A percentile compares a stretch with the other conserved stretches of the same genome.
Evolutionary conservation across 2,797 vertebrate genomes (phyloP).

Genomic region (Heteromormyrus szaboi): DNA sequence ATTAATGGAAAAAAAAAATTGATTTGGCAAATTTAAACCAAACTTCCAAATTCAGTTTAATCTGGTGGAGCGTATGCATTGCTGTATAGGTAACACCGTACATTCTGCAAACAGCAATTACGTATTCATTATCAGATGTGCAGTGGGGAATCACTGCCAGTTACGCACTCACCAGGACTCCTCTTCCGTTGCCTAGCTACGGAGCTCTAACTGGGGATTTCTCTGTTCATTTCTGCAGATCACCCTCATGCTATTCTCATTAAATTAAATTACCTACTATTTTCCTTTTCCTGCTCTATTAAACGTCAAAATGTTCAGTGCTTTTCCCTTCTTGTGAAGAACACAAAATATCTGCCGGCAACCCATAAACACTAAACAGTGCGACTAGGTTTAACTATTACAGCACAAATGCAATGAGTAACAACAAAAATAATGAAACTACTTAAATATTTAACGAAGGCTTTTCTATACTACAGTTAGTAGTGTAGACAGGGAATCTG

Average conservation of each 20-base stretch:
- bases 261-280: conserved; percentile 15
- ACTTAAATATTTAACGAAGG: background rate
- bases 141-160: conserved; percentile 7
- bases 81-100: background rate
- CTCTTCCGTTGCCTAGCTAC: conserved; percentile 15
- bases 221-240: conserved; percentile 14
- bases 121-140: conserved; percentile 6
- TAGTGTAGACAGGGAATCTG: background rate
- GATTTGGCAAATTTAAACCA: background rate
- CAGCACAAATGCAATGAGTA: too few species aligned
- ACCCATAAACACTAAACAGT: background rate
- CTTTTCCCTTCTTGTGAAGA: background rate
- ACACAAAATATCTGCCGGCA: background rate
- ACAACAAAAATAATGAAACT: background rate
- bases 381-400: background rate
- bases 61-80: background rate
- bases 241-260: conserved; percentile 16
- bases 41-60: background rate
- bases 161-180: conserved; percentile 9
- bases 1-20: background rate
- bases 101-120: conserved; percentile 7
- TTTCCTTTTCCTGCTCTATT: conserved; percentile 10
- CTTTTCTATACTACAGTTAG: background rate
- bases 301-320: conserved; percentile 10
- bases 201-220: background rate